Conservation (phyloP, 1,140 invertebrate species). For the Geopemphigus sp. region DNA sequence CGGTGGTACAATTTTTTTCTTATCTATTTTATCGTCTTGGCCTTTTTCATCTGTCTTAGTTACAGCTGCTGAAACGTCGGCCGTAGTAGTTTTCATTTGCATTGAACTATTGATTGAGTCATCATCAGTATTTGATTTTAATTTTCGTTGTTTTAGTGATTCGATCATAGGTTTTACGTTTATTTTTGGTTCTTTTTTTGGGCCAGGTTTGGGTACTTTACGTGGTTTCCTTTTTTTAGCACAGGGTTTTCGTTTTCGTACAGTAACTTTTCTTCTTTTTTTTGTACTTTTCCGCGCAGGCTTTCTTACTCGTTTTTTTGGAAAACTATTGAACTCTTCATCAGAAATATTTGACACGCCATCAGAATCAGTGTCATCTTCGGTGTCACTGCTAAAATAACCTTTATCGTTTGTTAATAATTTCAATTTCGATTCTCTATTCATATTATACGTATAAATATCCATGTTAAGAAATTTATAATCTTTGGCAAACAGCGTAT, state of each 20-base stretch:
- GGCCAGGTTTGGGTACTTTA: slow-evolving; percentile 57
- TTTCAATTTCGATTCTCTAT: neutral
- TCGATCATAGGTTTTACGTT: slow-evolving; percentile 57
- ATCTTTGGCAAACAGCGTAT: slow-evolving; percentile 61
- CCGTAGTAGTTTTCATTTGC: neutral
- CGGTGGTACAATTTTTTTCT: neutral
- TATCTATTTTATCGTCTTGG: neutral
- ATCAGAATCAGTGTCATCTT: neutral
- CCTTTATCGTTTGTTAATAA: neutral
- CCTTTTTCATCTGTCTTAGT: neutral
- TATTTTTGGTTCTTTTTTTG: slow-evolving; percentile 57
- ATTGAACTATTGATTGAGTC: neutral
- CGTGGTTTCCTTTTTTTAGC: slow-evolving; percentile 56
- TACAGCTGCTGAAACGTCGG: neutral
- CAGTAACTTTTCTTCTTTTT: neutral
- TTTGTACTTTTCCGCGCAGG: no score
- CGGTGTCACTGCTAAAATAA: slow-evolving; percentile 16
- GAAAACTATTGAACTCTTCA: neutral
- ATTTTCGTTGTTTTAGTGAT: slow-evolving; percentile 51
- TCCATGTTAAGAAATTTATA: slow-evolving; percentile 60
- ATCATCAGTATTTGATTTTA: slow-evolving; percentile 18
- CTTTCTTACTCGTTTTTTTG: neutral
- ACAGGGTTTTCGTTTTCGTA: neutral
- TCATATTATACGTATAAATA: slow-evolving; percentile 59
- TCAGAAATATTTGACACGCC: neutral